Conservation (phyloP, 2,113 vertebrate genomes). For the Scomber colias region DNA sequence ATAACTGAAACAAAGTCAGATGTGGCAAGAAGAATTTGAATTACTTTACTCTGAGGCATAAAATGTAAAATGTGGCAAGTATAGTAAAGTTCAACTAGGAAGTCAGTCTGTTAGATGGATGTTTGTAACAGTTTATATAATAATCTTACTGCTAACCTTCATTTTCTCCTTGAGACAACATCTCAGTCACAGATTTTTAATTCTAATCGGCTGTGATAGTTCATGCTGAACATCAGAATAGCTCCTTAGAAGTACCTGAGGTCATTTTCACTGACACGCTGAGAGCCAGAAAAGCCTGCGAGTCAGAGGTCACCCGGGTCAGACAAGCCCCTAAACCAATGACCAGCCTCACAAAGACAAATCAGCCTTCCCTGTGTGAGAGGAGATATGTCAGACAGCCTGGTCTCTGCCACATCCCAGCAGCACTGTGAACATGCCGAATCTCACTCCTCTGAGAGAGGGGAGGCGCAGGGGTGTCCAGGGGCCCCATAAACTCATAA, state of each 20-base stretch:
- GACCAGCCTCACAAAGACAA: constrained; percentile 46
- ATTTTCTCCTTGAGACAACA: neutral
- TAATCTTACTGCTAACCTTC: neutral
- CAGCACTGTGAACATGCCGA: neutral
- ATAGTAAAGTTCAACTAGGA: neutral
- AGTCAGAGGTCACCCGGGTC: constrained; percentile 68
- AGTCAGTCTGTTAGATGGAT: too few relatives aligned
- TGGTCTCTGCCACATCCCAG: constrained; percentile 29
- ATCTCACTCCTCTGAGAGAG: constrained; percentile 40
- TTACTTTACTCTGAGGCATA: neutral
- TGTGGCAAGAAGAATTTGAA: neutral
- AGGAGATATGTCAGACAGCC: constrained; percentile 1
- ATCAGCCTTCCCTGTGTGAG: constrained; percentile 50
- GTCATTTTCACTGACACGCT: constrained; percentile 69
- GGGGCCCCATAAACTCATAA: constrained; percentile 68
- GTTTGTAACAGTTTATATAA: too few relatives aligned
- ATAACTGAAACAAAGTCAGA: neutral
- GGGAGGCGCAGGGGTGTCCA: constrained; percentile 30
- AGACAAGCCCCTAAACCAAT: constrained; percentile 49
- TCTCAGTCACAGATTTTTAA: constrained; percentile 29
- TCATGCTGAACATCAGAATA: constrained; percentile 55
- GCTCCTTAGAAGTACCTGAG: constrained; percentile 33
- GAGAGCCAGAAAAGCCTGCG: constrained; percentile 57
- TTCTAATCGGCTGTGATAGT: constrained; percentile 47
- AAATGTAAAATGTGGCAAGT: neutral